A percentile compares a stretch with the other conserved stretches of the same genome.
Conservation (phyloP, 2,113 vertebrate genomes). For the Nothobranchius kuhntae region DNA sequence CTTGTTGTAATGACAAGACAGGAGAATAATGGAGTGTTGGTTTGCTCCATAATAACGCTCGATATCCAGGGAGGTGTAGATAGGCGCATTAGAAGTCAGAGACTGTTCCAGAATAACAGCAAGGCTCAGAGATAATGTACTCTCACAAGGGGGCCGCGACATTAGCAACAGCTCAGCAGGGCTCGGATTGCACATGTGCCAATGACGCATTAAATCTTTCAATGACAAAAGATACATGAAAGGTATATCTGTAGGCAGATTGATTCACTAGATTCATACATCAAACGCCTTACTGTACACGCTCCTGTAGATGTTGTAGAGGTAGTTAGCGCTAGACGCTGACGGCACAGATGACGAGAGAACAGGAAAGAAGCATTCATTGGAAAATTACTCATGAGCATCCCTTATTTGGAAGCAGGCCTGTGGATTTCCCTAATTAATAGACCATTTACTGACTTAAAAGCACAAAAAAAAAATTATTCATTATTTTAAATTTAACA, state of each 20-base stretch:
- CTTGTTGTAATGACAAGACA: slow-evolving; percentile 60
- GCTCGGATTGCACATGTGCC: slow-evolving; percentile 66
- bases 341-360: background rate
- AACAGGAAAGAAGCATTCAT: slow-evolving; percentile 5
- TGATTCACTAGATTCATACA: slow-evolving; percentile 44
- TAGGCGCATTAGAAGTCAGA: slow-evolving; percentile 79
- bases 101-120: slow-evolving; percentile 74
- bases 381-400: background rate
- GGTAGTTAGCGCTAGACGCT: slow-evolving; percentile 1
- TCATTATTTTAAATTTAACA: slow-evolving; percentile 27
- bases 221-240: slow-evolving; percentile 76
- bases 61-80: slow-evolving; percentile 69
- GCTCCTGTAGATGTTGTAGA: slow-evolving; percentile 6
- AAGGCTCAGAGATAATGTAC: slow-evolving; percentile 78
- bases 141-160: slow-evolving; percentile 74
- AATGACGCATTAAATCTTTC: slow-evolving; percentile 74
- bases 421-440: background rate
- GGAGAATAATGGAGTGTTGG: slow-evolving; percentile 73
- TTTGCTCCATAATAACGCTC: slow-evolving; percentile 61
- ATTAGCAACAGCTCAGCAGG: slow-evolving; percentile 78
- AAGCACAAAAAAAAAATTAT: slow-evolving; percentile 18
- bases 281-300: slow-evolving; percentile 37
- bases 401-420: slow-evolving; percentile 4
- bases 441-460: slow-evolving; percentile 7
- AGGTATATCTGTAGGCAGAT: slow-evolving; percentile 66